Percentiles rank a stretch among this genome's conserved stretches.
phyloP scores from a whole-genome alignment of 92 coral and sea anemone genomes.

The Phenganax marumi region DNA sequence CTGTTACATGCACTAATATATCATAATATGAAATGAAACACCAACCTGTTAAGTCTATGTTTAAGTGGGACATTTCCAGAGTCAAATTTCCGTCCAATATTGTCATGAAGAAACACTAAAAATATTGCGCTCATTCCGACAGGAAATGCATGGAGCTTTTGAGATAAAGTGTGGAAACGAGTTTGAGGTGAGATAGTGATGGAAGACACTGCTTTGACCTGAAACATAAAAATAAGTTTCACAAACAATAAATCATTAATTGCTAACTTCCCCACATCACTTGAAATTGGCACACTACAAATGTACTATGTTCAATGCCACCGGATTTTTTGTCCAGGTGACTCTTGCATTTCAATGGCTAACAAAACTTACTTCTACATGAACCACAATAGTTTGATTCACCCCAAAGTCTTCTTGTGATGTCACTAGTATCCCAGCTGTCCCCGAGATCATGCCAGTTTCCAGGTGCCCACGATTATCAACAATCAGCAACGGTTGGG shows the following conservation, averaged over 20 bases:
- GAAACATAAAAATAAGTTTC: slow-evolving; percentile 15
- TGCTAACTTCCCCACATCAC: too few relatives aligned
- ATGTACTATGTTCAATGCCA: too few relatives aligned
- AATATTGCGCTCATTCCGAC: slow-evolving; percentile 89
- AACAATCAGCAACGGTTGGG: slow-evolving; percentile 53
- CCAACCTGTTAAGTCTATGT: slow-evolving; percentile 85
- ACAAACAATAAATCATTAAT: not conserved
- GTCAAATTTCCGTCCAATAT: slow-evolving; percentile 86
- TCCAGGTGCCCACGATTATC: slow-evolving; percentile 71
- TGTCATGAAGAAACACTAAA: slow-evolving; percentile 79
- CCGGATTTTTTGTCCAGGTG: too few relatives aligned
- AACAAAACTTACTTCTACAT: slow-evolving; percentile 68
- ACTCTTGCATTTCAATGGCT: not conserved
- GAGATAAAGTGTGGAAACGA: slow-evolving; percentile 79
- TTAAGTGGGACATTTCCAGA: slow-evolving; percentile 87
- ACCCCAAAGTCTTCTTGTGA: slow-evolving; percentile 93
- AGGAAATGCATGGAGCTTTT: slow-evolving; percentile 85
- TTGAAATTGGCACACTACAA: not conserved
- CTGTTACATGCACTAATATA: not conserved
- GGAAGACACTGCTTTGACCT: slow-evolving; percentile 92
- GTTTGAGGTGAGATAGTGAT: slow-evolving; percentile 78
- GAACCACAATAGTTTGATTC: slow-evolving; percentile 93
- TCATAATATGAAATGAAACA: not conserved
- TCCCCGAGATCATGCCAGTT: slow-evolving; percentile 78
- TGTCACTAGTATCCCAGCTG: slow-evolving; percentile 90